Conservation (phyloP, 2,888 invertebrate genomes). For the Lasioglossum oenotherae region DNA sequence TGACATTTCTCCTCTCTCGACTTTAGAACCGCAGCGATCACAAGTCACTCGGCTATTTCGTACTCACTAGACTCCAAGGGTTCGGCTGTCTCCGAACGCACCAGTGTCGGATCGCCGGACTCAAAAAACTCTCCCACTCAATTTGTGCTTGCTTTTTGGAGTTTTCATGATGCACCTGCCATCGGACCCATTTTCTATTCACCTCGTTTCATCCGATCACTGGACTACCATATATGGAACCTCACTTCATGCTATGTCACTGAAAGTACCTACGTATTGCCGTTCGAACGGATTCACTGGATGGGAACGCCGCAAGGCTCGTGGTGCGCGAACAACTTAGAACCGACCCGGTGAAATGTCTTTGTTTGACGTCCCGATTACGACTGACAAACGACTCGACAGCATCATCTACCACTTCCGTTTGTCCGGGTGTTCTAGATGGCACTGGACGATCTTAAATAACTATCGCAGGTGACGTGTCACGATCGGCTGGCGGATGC, state of each 20-base stretch:
- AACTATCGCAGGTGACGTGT: background rate
- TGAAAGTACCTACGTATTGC: background rate
- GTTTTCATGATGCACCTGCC: slow-evolving; percentile 69
- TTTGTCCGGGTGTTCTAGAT: background rate
- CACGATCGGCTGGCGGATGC: background rate
- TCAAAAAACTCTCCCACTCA: slow-evolving; percentile 55
- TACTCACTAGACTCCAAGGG: background rate
- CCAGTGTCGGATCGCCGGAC: slow-evolving; percentile 24
- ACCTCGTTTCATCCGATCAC: background rate
- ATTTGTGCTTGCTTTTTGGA: slow-evolving; percentile 73
- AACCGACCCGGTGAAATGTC: background rate
- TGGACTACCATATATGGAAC: background rate
- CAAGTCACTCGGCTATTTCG: background rate
- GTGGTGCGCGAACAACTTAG: background rate
- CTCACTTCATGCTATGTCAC: slow-evolving; percentile 60
- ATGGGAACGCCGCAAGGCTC: no score
- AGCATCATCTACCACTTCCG: background rate
- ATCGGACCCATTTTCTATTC: slow-evolving; percentile 25
- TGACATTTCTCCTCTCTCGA: slow-evolving; percentile 75
- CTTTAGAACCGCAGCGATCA: slow-evolving; percentile 27
- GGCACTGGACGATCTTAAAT: background rate
- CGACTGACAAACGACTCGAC: background rate
- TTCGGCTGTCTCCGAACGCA: slow-evolving; percentile 44
- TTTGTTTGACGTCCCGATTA: background rate
- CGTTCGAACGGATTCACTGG: background rate